phyloP scores from a whole-genome alignment of 1,140 invertebrate genomes.

The Eufriesea mexicana region DNA sequence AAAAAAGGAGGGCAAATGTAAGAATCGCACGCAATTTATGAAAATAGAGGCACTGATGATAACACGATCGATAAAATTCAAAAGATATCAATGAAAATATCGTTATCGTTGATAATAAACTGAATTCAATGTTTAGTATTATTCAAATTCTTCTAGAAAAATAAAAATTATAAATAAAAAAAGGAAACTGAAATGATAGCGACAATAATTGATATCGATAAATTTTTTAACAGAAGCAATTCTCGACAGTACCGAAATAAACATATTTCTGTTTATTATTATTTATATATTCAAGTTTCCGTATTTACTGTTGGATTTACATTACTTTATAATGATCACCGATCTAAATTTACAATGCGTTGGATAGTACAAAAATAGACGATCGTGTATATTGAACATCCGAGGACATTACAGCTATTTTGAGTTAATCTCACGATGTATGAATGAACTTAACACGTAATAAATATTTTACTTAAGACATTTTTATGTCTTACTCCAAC shows the following conservation, averaged over 20 bases:
- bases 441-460: too few species aligned
- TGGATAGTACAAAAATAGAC: conserved; percentile 4
- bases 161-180: background rate
- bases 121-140: background rate
- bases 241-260: too few species aligned
- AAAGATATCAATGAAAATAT: background rate
- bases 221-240: background rate
- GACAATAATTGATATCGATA: background rate
- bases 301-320: background rate
- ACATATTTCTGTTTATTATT: background rate
- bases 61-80: background rate
- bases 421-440: background rate
- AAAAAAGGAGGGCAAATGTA: background rate
- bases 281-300: background rate
- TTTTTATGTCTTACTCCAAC: background rate
- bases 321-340: background rate
- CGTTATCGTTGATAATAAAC: background rate
- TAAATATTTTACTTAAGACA: too few species aligned
- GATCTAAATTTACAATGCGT: conserved; percentile 33
- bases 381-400: background rate
- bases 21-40: background rate
- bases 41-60: background rate
- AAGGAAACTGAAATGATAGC: background rate
- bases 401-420: conserved; percentile 22
- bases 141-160: background rate